These are phyloP conservation scores for Drosophila merina DNA, from an alignment of 2,888 invertebrate genomes.

Conservation along the genomic window DNA sequence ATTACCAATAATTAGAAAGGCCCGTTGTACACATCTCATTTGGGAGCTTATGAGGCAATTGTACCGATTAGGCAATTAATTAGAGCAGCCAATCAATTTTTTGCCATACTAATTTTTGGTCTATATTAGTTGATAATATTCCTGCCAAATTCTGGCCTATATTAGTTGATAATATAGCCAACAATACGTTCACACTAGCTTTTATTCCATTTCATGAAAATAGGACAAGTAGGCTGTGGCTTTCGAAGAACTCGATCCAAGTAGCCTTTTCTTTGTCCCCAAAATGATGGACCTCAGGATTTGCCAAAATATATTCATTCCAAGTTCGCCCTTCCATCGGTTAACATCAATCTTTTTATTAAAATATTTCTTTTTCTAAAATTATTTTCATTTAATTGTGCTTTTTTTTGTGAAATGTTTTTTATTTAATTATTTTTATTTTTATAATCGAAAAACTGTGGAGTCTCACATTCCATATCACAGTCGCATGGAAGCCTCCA, in stretches of 20 bases:
- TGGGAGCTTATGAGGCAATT: conserved; percentile 33
- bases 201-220: too few relatives aligned
- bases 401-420: not conserved
- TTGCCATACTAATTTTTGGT: not conserved
- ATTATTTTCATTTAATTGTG: not conserved
- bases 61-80: conserved; percentile 22
- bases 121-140: not conserved
- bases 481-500: too few relatives aligned
- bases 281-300: not conserved
- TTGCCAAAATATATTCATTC: not conserved
- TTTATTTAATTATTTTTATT: not conserved
- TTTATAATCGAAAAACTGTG: too few relatives aligned
- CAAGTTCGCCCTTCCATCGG: not conserved
- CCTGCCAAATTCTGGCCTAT: too few relatives aligned
- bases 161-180: too few relatives aligned
- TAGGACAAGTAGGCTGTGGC: too few relatives aligned
- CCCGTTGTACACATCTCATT: conserved; percentile 23
- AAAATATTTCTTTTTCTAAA: not conserved
- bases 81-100: conserved; percentile 1
- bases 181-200: too few relatives aligned
- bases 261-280: too few relatives aligned
- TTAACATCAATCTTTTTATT: not conserved
- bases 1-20: conserved; percentile 41
- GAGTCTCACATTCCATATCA: too few relatives aligned
- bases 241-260: too few relatives aligned